phyloP scores from a whole-genome alignment of 2,888 invertebrate genomes.

The Diaprepes abbreviatus region DNA sequence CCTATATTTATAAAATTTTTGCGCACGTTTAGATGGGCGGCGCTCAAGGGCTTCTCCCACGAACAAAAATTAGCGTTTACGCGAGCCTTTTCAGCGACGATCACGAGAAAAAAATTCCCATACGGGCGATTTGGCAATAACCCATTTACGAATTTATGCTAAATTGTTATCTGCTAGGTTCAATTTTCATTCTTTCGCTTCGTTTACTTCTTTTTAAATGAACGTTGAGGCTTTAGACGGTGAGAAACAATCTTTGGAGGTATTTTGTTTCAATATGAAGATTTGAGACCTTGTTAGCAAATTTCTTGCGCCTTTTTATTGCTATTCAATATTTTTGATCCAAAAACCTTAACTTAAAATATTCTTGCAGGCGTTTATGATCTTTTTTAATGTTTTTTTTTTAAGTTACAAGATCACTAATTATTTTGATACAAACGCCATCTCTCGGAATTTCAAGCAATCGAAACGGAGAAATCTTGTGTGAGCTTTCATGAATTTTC shows the following conservation, averaged over 20 bases:
- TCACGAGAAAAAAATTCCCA: constrained; percentile 28
- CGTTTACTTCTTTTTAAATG: neutral
- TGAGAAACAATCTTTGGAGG: neutral
- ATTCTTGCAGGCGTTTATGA: too few species aligned
- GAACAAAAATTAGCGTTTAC: constrained; percentile 12
- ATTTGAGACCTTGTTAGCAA: too few species aligned
- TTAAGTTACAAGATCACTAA: too few species aligned
- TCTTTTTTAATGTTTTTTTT: too few species aligned
- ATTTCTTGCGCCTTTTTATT: too few species aligned
- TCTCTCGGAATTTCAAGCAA: too few species aligned
- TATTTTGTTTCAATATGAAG: neutral
- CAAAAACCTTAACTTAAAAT: too few species aligned
- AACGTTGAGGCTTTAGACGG: neutral
- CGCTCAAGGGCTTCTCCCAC: constrained; percentile 27
- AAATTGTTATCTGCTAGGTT: neutral
- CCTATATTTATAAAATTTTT: constrained; percentile 15
- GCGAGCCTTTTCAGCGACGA: constrained; percentile 1
- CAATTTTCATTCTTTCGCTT: constrained; percentile 11
- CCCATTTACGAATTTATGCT: constrained; percentile 12
- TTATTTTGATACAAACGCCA: too few species aligned
- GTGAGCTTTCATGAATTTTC: too few species aligned
- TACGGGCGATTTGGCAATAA: neutral
- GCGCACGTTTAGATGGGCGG: constrained; percentile 6
- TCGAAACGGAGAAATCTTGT: too few species aligned
- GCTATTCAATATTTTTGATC: too few species aligned